Evolutionary conservation across 2,797 vertebrate species (phyloP), one percentile per base, ranked within the genome.

Genomic region (Tragopan temminckii): DNA sequence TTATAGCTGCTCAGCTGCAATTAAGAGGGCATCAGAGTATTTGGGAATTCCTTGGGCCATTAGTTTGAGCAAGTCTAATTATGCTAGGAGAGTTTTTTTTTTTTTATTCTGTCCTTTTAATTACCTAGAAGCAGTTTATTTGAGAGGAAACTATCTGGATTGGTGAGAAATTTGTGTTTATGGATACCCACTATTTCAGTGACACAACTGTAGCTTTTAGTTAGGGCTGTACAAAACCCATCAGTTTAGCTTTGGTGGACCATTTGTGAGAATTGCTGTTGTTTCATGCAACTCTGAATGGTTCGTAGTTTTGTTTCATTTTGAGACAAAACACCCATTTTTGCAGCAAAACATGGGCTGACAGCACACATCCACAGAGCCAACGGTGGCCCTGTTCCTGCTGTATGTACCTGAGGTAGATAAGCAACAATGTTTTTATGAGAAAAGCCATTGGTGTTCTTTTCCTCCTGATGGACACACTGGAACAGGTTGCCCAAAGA

Each of bases 11-110:
- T 97, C 92, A 96, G 93, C 84, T 96, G 92, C 97, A 97, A 97
- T 97, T 97, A 97, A 97, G 90, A 97, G 89, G 95, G 90, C 96
- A 96, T 96, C 93, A 95, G 97, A 97, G 93, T 97, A 97, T 97
- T 95, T 97, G 96, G 96, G 94, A 97, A 97, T 95, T 96, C 95
- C 96, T 97, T 94, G 91, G 95, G 95, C 93, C 94, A 96, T 97
- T 98, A 97, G 94, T 95, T 79, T 96, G 86, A 97, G 45, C 76
- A 96, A 82, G 83, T 76, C 96, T 97, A 94, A 97, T 93, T 95
- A 97, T 3, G 42, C 57, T 74, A 91, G 72, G 76, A 90, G 95
- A 97, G 75, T n/a, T 91, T 85, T 61, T 71, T 46, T 70, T 71
- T 33, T 91, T 84, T 61, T 5, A 61, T 75, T 96, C 72, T 93